Conservation (phyloP, 2,797 vertebrate genomes). For the Podarcis lilfordi region DNA sequence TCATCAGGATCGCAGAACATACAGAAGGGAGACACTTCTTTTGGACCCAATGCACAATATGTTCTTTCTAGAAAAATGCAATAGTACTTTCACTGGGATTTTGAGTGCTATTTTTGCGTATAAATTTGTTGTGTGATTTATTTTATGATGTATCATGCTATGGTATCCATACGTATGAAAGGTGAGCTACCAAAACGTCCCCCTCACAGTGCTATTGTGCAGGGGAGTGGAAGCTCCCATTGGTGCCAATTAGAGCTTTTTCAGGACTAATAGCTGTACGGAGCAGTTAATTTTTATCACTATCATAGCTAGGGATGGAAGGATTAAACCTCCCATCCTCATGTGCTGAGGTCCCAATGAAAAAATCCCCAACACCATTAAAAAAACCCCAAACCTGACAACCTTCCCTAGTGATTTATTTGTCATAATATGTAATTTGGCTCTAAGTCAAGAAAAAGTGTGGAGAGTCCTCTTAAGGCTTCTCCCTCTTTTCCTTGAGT, state of each 20-base stretch:
- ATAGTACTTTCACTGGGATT: no score
- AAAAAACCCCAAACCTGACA: background rate
- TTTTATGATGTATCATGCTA: no score
- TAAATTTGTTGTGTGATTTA: no score
- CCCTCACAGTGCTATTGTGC: no score
- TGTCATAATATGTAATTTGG: background rate
- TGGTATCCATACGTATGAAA: no score
- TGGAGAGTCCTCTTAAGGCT: background rate
- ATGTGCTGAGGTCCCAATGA: background rate
- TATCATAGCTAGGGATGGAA: background rate
- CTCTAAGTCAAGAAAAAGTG: background rate
- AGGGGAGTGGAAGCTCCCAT: background rate
- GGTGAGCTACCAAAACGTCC: no score
- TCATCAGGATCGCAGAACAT: background rate
- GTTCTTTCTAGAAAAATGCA: no score
- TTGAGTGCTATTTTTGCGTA: no score
- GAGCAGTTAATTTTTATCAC: background rate
- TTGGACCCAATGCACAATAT: no score
- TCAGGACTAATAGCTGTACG: background rate
- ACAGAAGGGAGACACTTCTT: no score
- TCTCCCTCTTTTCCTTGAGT: background rate
- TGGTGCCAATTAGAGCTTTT: background rate
- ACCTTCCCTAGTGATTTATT: background rate
- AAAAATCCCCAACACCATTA: background rate
- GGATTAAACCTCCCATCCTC: background rate